phyloP scores from a whole-genome alignment of 2,888 invertebrate species.

The Plebejus melissa region DNA sequence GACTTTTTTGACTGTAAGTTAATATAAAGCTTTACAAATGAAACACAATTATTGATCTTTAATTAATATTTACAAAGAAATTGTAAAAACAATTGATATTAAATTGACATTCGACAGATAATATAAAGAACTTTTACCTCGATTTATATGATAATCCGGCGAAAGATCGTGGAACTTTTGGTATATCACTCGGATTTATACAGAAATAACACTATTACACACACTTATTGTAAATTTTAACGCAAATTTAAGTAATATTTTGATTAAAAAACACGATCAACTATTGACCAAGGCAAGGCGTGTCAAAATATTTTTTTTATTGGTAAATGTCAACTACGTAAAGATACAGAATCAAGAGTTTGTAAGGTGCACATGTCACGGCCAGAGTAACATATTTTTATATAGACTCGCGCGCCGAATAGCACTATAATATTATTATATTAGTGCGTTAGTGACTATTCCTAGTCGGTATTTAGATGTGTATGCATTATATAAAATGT shows the following conservation, averaged over 20 bases:
- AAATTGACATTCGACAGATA: conserved; percentile 6
- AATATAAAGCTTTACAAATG: neutral
- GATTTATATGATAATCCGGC: conserved; percentile 7
- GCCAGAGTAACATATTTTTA: neutral
- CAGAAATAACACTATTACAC: neutral
- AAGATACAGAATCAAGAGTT: neutral
- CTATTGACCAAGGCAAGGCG: conserved; percentile 37
- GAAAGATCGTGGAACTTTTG: neutral
- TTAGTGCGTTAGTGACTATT: too few species aligned
- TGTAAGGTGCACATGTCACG: neutral
- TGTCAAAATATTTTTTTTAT: conserved; percentile 41
- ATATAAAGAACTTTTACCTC: conserved; percentile 23
- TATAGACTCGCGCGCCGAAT: too few species aligned
- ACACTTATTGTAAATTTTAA: conserved; percentile 21
- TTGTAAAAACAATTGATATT: conserved; percentile 8
- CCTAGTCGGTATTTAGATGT: too few species aligned
- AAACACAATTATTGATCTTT: neutral
- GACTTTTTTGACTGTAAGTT: neutral
- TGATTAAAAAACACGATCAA: conserved; percentile 35
- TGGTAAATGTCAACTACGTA: conserved; percentile 32
- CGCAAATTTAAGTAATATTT: conserved; percentile 34
- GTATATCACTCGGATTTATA: neutral
- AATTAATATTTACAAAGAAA: neutral
- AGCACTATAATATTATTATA: too few species aligned
- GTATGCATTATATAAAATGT: too few species aligned